These are phyloP conservation scores for Osmerus mordax DNA, from an alignment of 2,113 vertebrate genomes.

Conservation along the genomic window DNA sequence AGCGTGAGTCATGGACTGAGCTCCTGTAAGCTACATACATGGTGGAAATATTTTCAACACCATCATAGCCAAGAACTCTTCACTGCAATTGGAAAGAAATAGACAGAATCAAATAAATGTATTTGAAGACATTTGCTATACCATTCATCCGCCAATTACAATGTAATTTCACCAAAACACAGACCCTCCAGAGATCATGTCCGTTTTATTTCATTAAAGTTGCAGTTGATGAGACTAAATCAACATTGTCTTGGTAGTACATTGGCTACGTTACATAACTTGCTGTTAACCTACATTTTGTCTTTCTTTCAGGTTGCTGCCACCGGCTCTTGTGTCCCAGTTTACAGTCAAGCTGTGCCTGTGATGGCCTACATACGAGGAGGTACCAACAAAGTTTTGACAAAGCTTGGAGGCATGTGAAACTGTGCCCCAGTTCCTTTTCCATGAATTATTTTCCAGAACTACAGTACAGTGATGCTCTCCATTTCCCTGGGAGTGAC, in stretches of 20 bases:
- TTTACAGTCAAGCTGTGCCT: conserved; percentile 51
- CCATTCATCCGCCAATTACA: no score
- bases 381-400: conserved; percentile 42
- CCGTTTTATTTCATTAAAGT: background rate
- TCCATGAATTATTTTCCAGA: conserved; percentile 28
- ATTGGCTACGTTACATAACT: conserved; percentile 55
- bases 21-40: no score
- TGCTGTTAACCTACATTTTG: conserved; percentile 64
- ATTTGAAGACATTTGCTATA: no score
- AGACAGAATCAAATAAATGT: no score
- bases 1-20: no score
- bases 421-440: conserved; percentile 41
- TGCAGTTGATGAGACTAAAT: conserved; percentile 11
- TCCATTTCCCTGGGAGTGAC: conserved; percentile 8
- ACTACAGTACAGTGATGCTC: conserved; percentile 12
- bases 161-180: background rate
- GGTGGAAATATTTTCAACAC: no score
- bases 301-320: conserved; percentile 61
- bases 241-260: conserved; percentile 23
- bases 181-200: background rate
- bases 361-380: conserved; percentile 58
- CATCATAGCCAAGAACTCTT: no score
- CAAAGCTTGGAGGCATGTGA: conserved; percentile 49
- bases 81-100: no score
- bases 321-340: conserved; percentile 52